Evolutionary conservation across 2,113 vertebrate genomes (phyloP).

Genomic region (Salvelinus fontinalis): DNA sequence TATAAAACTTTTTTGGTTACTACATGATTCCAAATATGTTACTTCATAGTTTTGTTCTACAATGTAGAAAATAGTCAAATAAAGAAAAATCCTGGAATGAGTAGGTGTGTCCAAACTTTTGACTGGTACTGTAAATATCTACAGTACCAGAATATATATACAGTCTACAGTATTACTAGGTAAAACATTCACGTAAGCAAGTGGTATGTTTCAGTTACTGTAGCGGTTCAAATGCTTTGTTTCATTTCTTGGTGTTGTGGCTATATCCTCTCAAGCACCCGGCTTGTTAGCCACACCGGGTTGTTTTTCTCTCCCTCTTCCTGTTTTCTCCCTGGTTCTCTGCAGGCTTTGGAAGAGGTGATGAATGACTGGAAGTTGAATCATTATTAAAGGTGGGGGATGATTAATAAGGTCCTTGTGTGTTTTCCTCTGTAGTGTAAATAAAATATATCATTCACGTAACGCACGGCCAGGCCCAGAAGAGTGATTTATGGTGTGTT

Average conservation of each 20-base stretch:
- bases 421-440: slow-evolving; percentile 85
- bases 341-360: slow-evolving; percentile 77
- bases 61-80: too few relatives aligned
- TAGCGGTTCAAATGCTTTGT: slow-evolving; percentile 62
- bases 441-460: slow-evolving; percentile 92
- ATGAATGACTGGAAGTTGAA: slow-evolving; percentile 83
- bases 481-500: slow-evolving; percentile 82
- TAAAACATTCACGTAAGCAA: too few relatives aligned
- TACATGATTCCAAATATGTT: too few relatives aligned
- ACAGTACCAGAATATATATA: too few relatives aligned
- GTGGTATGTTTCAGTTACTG: slow-evolving; percentile 29
- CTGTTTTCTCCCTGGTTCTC: slow-evolving; percentile 1
- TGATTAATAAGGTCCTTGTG: slow-evolving; percentile 87
- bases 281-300: slow-evolving; percentile 68
- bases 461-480: slow-evolving; percentile 73
- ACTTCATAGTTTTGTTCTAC: too few relatives aligned
- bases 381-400: slow-evolving; percentile 85
- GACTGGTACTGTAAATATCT: too few relatives aligned
- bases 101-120: too few relatives aligned
- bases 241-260: slow-evolving; percentile 45
- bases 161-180: too few relatives aligned
- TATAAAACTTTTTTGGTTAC: too few relatives aligned
- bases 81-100: too few relatives aligned
- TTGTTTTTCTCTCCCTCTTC: slow-evolving; percentile 67
- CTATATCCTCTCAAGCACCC: slow-evolving; percentile 54